Evolutionary conservation across 2,888 invertebrate species (phyloP).

Genomic region (Folsomia candida): DNA sequence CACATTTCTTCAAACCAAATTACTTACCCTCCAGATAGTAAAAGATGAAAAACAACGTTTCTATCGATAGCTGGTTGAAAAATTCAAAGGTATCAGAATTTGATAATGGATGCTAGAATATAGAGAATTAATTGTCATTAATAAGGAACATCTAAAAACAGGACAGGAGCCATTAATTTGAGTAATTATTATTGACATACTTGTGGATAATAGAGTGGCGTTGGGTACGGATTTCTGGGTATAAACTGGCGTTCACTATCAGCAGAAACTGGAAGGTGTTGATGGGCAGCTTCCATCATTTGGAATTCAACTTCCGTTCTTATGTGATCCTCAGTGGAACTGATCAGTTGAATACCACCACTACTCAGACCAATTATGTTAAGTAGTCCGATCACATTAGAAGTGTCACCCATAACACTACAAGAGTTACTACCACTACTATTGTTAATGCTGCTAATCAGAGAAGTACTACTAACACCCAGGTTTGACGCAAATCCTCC

Average conservation of each 20-base stretch:
- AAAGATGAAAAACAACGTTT: too few relatives aligned
- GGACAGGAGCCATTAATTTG: slow-evolving; percentile 62
- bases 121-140: too few relatives aligned
- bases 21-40: too few relatives aligned
- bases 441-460: slow-evolving; percentile 36
- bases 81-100: not conserved
- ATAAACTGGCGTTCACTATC: slow-evolving; percentile 92
- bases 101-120: too few relatives aligned
- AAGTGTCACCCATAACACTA: slow-evolving; percentile 43
- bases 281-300: slow-evolving; percentile 81
- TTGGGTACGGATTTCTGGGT: slow-evolving; percentile 78
- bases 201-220: too few relatives aligned
- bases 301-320: too few relatives aligned
- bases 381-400: too few relatives aligned
- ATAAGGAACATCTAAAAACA: too few relatives aligned
- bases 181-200: slow-evolving; percentile 71
- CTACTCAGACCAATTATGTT: slow-evolving; percentile 46
- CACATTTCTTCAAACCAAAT: slow-evolving; percentile 87
- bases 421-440: slow-evolving; percentile 43
- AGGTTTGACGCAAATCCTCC: too few relatives aligned
- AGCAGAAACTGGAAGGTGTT: slow-evolving; percentile 94
- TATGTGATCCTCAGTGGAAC: slow-evolving; percentile 37
- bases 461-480: slow-evolving; percentile 43
- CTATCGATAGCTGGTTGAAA: slow-evolving; percentile 59
- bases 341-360: slow-evolving; percentile 33